These are phyloP conservation scores for Ancistrus triradiatus DNA, from an alignment of 2,113 vertebrate species.

Conservation along the genomic window DNA sequence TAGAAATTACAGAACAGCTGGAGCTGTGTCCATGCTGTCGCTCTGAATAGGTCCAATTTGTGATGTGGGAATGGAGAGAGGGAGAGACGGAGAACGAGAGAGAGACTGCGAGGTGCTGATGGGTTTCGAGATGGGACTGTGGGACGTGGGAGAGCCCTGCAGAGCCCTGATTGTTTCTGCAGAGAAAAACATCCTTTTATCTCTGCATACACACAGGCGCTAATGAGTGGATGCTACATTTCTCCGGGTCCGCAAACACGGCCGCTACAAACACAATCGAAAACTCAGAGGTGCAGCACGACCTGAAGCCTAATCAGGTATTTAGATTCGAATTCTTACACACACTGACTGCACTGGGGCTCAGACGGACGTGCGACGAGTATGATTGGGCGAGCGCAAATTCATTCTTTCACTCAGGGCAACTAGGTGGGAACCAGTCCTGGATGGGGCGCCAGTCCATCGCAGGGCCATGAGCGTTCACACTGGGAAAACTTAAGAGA, in stretches of 20 bases:
- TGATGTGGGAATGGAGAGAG: neutral
- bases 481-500: too few species aligned
- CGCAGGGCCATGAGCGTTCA: too few species aligned
- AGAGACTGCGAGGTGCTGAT: conserved; percentile 39
- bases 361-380: too few species aligned
- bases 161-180: conserved; percentile 5
- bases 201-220: conserved; percentile 14
- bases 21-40: conserved; percentile 36
- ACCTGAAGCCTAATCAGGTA: too few species aligned
- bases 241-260: conserved; percentile 16
- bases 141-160: conserved; percentile 26
- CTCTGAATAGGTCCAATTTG: conserved; percentile 30
- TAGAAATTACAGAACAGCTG: conserved; percentile 39
- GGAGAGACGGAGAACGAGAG: conserved; percentile 9
- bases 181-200: conserved; percentile 27
- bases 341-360: too few species aligned
- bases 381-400: too few species aligned
- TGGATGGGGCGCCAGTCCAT: too few species aligned
- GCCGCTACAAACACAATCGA: conserved; percentile 11
- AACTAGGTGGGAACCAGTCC: too few species aligned
- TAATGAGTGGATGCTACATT: neutral
- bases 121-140: conserved; percentile 24
- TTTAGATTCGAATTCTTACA: too few species aligned
- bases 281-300: conserved; percentile 6
- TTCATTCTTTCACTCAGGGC: too few species aligned